A percentile compares a stretch with the other conserved stretches of the same genome.
phyloP scores from a whole-genome alignment of 2,113 vertebrate species.

The Sminthopsis crassicaudata region DNA sequence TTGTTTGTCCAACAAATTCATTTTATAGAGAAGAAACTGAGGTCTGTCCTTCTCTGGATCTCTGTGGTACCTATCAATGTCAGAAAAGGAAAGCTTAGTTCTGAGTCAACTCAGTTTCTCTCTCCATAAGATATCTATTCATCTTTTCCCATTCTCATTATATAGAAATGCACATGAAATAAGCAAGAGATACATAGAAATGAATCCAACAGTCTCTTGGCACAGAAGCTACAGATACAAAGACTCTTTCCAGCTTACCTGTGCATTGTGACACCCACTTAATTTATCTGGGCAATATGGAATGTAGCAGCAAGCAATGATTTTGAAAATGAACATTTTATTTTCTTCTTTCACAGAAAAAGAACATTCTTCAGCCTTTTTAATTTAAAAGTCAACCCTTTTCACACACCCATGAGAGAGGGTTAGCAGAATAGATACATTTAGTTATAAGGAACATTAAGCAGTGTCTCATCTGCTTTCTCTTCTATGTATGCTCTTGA shows the following conservation, averaged over 20 bases:
- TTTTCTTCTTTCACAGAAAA: conserved; percentile 16
- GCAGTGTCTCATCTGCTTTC: conserved; percentile 43
- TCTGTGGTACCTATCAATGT: background rate
- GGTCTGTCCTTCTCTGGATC: background rate
- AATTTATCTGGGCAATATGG: background rate
- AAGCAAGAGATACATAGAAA: background rate
- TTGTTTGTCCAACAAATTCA: background rate
- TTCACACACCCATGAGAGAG: conserved; percentile 24
- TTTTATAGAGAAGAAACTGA: background rate
- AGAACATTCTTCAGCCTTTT: conserved; percentile 6
- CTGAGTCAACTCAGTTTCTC: background rate
- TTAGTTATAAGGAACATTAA: conserved; percentile 70
- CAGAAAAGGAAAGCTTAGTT: background rate
- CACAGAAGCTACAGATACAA: background rate
- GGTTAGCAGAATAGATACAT: conserved; percentile 26
- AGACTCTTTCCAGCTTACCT: conserved; percentile 8
- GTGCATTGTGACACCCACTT: background rate
- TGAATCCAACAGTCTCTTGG: conserved; percentile 1
- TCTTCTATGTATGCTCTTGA: conserved; percentile 16
- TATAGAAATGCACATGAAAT: background rate
- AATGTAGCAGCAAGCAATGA: background rate
- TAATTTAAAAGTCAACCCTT: conserved; percentile 37
- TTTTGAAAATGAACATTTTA: background rate
- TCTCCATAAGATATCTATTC: background rate
- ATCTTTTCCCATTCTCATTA: conserved; percentile 22